Base-by-base conservation (phyloP, 2,113 vertebrate species). In the Anser cygnoides region DNA sequence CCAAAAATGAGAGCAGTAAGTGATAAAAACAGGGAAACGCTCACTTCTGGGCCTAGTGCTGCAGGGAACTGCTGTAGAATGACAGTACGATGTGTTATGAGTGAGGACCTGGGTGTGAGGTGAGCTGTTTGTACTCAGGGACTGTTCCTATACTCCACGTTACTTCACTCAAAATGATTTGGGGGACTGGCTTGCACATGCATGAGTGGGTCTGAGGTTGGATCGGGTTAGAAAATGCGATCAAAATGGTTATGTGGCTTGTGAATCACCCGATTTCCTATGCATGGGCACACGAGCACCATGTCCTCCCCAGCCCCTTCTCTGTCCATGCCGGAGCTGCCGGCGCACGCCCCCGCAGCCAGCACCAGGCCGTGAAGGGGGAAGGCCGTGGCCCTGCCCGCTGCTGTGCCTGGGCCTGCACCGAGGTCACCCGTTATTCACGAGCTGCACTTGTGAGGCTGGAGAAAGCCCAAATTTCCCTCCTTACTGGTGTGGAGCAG, bases 341-440 rank as follows among this genome's bases (percentile, higher is more conserved):
- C 3, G 4, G 19, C 2, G 8, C 26, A 3, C 20, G 13, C 16
- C 11, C 16, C 23, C 43, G 12, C 20, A 1, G 13, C 28, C 0
- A 49, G 46, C 46, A 49, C 46, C 46, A 3, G 43, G n/a, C 4
- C 11, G 66, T 9, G 14, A 37, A 65, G 58, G 4, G 0, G 31
- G 37, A 7, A 50, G 67, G 23, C 29, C 10, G 1, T 74, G 8
- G 10, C 35, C 35, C 63, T 6, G 6, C 55, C 31, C 2, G 0
- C 23, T 1, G n/a, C 10, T 5, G 61, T 16, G 28, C 2, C 63
- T 2, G 0, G 5, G 33, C 3, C 57, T 4, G 31, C 63, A 29
- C 46, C 41, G 11, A 52, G 73, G 65, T 54, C 61, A 41, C 23
- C 28, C 68, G 1, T 39, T 7, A 19, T 29, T 12, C 15, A 13